Percentiles rank a stretch among this genome's conserved stretches.
Evolutionary conservation across 2,797 vertebrate species (phyloP).

Genomic region (Myotis planiceps): DNA sequence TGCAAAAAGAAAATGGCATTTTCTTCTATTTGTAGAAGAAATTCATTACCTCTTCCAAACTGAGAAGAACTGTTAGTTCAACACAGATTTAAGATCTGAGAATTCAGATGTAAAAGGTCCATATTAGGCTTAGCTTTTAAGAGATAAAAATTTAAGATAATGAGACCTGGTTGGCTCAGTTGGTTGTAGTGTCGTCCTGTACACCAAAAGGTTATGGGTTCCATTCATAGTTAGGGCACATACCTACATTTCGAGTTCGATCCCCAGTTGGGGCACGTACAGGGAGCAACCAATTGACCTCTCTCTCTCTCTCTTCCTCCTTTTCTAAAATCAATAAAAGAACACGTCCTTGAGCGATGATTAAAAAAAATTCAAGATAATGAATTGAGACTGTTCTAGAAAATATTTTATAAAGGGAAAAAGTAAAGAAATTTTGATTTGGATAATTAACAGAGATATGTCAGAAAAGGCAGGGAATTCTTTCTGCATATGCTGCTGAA

Average conservation of each 20-base stretch:
- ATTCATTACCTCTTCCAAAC: constrained; percentile 5
- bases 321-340: neutral
- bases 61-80: constrained; percentile 33
- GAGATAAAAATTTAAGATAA: neutral
- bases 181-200: neutral
- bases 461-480: neutral
- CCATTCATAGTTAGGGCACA: neutral
- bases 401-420: constrained; percentile 12
- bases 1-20: constrained; percentile 13
- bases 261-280: neutral
- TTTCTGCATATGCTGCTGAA: constrained; percentile 28
- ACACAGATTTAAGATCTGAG: neutral
- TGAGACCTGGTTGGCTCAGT: neutral
- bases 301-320: too few species aligned
- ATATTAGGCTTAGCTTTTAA: neutral
- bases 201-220: neutral
- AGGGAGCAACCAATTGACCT: neutral
- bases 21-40: constrained; percentile 44
- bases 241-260: neutral
- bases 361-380: constrained; percentile 2
- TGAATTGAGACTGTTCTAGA: neutral
- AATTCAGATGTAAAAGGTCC: constrained; percentile 10
- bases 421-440: constrained; percentile 27
- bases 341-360: neutral
- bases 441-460: constrained; percentile 23